Percentiles rank a stretch among this genome's conserved stretches.
phyloP scores from a whole-genome alignment of 2,797 vertebrate genomes.

The Propithecus perrieri region DNA sequence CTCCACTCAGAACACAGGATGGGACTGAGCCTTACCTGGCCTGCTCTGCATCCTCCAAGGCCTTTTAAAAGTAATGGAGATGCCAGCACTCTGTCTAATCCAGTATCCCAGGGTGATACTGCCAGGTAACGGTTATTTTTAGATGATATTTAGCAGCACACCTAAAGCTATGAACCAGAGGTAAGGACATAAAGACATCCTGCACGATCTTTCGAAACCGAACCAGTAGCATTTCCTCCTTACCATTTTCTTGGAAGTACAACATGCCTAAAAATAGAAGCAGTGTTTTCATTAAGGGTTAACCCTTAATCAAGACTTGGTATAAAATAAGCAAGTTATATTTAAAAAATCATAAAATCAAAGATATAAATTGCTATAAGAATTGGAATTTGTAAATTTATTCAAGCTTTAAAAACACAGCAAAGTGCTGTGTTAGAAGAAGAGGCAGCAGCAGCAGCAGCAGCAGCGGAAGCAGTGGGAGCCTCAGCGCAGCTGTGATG shows the following conservation, averaged over 20 bases:
- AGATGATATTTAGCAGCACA: neutral
- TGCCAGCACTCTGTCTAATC: neutral
- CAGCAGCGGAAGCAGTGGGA: no score
- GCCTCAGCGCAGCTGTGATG: rapidly evolving
- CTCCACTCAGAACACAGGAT: neutral
- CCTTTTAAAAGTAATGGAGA: neutral
- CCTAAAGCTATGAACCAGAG: neutral
- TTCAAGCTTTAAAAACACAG: neutral
- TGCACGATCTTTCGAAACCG: neutral
- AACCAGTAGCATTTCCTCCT: neutral
- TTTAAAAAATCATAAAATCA: neutral
- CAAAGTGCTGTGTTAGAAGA: neutral
- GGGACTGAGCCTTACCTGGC: neutral
- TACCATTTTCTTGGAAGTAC: neutral
- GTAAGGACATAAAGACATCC: neutral
- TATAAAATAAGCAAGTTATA: neutral
- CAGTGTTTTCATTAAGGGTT: neutral
- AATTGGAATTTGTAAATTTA: neutral
- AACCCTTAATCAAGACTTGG: neutral
- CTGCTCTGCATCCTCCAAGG: neutral
- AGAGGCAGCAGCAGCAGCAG: neutral
- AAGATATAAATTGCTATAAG: neutral
- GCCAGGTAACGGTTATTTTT: neutral
- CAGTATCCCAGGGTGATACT: neutral
- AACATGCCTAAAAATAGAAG: neutral